These are phyloP conservation scores for Silurus glanis DNA, from an alignment of 2,113 vertebrate genomes.

Conservation along the genomic window DNA sequence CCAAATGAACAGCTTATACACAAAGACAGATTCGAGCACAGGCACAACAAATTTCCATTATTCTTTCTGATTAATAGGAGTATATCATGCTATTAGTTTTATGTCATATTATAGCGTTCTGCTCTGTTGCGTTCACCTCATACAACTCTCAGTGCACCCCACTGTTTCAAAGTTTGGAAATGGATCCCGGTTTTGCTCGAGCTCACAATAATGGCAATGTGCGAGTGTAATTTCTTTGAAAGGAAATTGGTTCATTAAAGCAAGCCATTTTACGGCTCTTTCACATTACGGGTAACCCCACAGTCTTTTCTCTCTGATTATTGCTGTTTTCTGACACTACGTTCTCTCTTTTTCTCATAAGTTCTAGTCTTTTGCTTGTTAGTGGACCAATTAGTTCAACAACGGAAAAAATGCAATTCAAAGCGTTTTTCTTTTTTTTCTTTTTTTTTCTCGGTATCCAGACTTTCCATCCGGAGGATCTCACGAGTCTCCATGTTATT, in stretches of 20 bases:
- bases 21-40: background rate
- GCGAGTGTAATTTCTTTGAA: background rate
- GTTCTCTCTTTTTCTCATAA: slow-evolving; percentile 16
- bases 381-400: slow-evolving; percentile 7
- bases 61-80: slow-evolving; percentile 29
- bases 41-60: slow-evolving; percentile 29
- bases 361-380: background rate
- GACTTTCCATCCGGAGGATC: slow-evolving; percentile 23
- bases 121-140: background rate
- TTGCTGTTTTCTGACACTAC: slow-evolving; percentile 11
- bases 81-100: slow-evolving; percentile 10
- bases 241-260: slow-evolving; percentile 30
- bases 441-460: background rate
- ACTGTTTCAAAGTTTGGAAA: slow-evolving; percentile 6
- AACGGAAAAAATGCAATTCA: slow-evolving; percentile 5
- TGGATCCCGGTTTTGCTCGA: background rate
- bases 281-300: background rate
- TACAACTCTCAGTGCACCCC: background rate
- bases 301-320: slow-evolving; percentile 8
- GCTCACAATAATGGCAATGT: background rate
- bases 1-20: slow-evolving; percentile 39
- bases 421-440: background rate
- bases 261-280: background rate
- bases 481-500: slow-evolving; percentile 15
- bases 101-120: background rate